Base-by-base conservation (phyloP, 1,140 invertebrate species). In the Bombus superbus region DNA sequence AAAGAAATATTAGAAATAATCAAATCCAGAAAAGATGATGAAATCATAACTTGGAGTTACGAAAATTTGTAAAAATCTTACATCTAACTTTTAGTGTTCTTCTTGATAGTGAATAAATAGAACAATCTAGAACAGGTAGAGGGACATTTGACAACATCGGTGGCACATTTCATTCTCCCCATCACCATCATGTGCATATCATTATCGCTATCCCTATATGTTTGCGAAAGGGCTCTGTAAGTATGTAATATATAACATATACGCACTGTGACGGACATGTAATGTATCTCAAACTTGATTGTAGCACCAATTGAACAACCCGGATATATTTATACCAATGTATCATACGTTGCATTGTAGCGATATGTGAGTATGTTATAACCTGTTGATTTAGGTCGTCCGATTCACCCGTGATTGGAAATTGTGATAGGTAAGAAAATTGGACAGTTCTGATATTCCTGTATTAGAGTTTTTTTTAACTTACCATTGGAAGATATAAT, bases 401-500 rank as follows among this genome's bases (percentile, higher is more conserved):
- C 13, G 38, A 40, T n/a, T 32, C 22, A 25, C 3, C 22, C 1
- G 0, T 0, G 2, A 38, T 25, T 35, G 6, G n/a, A 11, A 11
- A 25, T 25, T 42, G n/a, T 32, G 13, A 59, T 9, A 42, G 25
- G 42, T 18, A 15, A 53, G 18, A 53, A 53, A 22, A 53, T 53
- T 53, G 18, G 5, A 53, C 18, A 53, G 6, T 53, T 53, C 18
- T 8, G 6, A 53, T 22, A 6, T 53, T 53, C 6, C 18, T 53
- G 18, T 53, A 53, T 53, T 53, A 53, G 18, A 32, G 6, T n/a
- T 4, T 28, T 42, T 8, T 22, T 62, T 4, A 35, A 81, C 83
- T 85, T 47, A 85, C 83, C 83, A 85, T 85, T 73, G 32, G 57
- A 73, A n/a, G n/a, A 64, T 10, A 62, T 40, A 22, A 79, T 35